Evolutionary conservation across 2,113 vertebrate species (phyloP), one percentile per base, ranked within the genome.

Genomic region (Passer domesticus): DNA sequence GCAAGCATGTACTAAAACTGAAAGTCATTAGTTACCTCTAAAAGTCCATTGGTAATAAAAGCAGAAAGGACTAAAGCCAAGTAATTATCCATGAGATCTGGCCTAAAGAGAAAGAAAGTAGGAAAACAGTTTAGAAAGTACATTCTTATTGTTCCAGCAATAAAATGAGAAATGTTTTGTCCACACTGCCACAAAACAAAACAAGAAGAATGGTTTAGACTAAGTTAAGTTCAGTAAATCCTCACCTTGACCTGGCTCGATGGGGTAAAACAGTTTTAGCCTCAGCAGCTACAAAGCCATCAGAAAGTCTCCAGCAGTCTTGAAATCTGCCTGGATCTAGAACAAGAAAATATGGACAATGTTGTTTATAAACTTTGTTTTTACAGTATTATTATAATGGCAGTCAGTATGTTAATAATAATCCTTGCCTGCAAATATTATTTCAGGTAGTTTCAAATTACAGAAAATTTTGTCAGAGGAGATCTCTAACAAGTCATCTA

Each of bases 71-170:
- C 98, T 96, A 99, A 98, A 41, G 99, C 99, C 95, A 99, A 98
- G 66, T 99, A 99, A 97, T 99, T 99, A 98, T 99, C 99, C 98
- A 99, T 99, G 90, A 99, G 98, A 97, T 99, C 99, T 91, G 99
- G 99, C 91, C 99, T 99, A 88, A 70, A 82, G 83, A 89, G 50
- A 92, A 72, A 88, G 47, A 27, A 53, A 25, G n/a, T 3, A 79
- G 0, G 2, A 15, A 33, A 74, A 90, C 6, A 33, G 24, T 60
- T 95, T 87, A 96, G 74, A 56, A 78, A 72, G 13, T 23, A 44
- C 4, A 59, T 73, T 74, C 66, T 68, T 79, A 49, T 2, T 30
- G 21, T 47, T 35, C 16, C 58, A 79, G 68, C 27, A 46, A 90
- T 15, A 75, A 83, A 90, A 90, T 15, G 23, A 73, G 7, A 64